Percentiles rank a stretch among this genome's conserved stretches.
Conservation (phyloP, 35 echinoderm and acorn worm genomes). For the Heliocidaris erythrogramma region DNA sequence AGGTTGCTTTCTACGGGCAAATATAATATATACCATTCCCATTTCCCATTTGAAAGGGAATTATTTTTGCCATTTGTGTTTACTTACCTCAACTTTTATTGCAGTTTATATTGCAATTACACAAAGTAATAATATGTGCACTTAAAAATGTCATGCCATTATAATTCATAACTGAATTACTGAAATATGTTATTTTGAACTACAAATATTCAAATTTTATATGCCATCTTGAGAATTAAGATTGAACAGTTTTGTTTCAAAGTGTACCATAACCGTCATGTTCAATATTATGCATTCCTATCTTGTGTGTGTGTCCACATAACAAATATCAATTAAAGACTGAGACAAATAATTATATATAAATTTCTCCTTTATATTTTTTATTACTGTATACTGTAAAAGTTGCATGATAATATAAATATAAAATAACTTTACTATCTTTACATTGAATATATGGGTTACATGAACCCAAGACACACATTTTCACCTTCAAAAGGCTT, state of each 20-base stretch:
- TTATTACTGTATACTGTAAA: not conserved
- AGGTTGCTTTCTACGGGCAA: too few species aligned
- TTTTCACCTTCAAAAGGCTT: not conserved
- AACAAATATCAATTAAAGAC: not conserved
- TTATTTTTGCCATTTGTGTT: not conserved
- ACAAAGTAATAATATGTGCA: not conserved
- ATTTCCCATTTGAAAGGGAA: too few species aligned
- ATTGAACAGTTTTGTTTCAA: not conserved
- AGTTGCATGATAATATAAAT: not conserved
- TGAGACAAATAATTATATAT: not conserved
- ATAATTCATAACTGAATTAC: not conserved
- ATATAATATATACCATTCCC: too few species aligned
- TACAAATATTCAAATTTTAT: not conserved
- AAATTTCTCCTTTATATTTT: not conserved
- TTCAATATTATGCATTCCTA: not conserved
- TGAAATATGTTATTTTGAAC: not conserved
- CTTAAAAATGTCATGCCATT: not conserved
- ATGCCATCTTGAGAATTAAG: not conserved
- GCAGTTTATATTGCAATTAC: not conserved
- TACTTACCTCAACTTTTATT: not conserved
- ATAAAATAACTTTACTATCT: not conserved
- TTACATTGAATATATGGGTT: not conserved
- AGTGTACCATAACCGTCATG: not conserved
- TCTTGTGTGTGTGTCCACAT: too few species aligned
- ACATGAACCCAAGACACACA: not conserved